Base-by-base conservation (phyloP, 2,888 invertebrate genomes). In the Brachyptera putata region DNA sequence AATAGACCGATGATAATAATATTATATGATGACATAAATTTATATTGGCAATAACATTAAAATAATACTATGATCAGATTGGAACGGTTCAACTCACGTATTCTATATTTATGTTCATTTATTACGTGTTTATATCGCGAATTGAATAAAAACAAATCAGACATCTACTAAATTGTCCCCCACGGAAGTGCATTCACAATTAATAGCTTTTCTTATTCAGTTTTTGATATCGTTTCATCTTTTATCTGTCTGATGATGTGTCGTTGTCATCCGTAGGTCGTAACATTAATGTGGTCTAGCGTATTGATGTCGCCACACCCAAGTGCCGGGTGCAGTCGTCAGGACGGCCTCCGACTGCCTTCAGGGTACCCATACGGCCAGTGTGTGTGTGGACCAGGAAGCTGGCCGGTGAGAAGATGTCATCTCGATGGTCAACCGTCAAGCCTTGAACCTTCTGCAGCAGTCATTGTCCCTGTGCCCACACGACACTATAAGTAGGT, bases 391-490 rank as follows among this genome's bases (percentile, higher is more conserved):
- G 53, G 49, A 53, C 53, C 53, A 53, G 53, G 53, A 53, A 53
- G 34, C 49, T 5, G 13, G 43, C 43, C 21, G 21, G 22, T 11
- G 48, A 14, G 25, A 14, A 50, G 25, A 30, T 50, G 53, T 53
- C 53, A 53, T 53, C 53, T 53, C 34, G 36, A 22, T 53, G 53
- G 53, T 53, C 53, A 53, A 53, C n/a, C n/a, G 22, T 21, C 34
- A 36, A 11, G 53, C 53, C 53, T 53, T 53, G 53, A 53, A 53
- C 53, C 34, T 53, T 22, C 34, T 21, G 18, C 50, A 30, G 34
- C 53, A 53, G 53, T 53, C 53, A 34, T 53, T 53, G 34, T 30
- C 18, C 34, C 34, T 53, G 22, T 18, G 18, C 53, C 53, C 53
- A 53, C 53, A 53, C 53, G 53, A 53, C 21, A 25, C 24, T n/a